These are phyloP conservation scores for Invenusta paracnida DNA, from an alignment of 2,888 invertebrate species.

Conservation along the genomic window DNA sequence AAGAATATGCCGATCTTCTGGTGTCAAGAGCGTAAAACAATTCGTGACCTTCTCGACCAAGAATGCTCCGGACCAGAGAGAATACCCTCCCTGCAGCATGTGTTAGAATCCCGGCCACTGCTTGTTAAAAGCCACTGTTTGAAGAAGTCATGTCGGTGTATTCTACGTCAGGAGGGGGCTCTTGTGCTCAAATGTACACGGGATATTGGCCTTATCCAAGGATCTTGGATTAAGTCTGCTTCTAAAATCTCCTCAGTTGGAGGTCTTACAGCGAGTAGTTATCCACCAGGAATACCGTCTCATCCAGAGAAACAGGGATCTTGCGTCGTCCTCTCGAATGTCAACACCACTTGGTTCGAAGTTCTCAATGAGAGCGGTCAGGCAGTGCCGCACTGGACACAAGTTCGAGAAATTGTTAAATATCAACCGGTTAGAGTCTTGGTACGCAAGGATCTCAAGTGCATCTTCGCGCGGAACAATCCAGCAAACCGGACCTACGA, in stretches of 20 bases:
- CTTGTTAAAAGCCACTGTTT: conserved; percentile 33
- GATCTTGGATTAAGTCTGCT: conserved; percentile 17
- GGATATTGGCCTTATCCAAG: conserved; percentile 28
- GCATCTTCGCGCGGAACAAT: conserved; percentile 38
- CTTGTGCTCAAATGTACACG: conserved; percentile 32
- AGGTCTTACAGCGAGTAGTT: not conserved
- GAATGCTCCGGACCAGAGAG: not conserved
- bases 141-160: conserved; percentile 38
- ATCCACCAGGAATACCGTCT: not conserved
- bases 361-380: conserved; percentile 43
- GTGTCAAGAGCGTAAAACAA: not conserved
- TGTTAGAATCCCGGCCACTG: conserved; percentile 32
- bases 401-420: conserved; percentile 35
- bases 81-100: not conserved
- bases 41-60: not conserved
- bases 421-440: conserved; percentile 36
- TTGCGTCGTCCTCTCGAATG: conserved; percentile 29
- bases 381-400: conserved; percentile 42
- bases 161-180: conserved; percentile 32
- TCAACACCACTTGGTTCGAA: conserved; percentile 41
- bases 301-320: conserved; percentile 9
- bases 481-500: conserved; percentile 24
- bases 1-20: conserved; percentile 13
- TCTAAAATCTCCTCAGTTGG: conserved; percentile 21
- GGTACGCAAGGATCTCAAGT: conserved; percentile 42